A percentile compares a stretch with the other conserved stretches of the same genome.
phyloP scores from a whole-genome alignment of 2,888 invertebrate genomes.

The Tetragonisca angustula region DNA sequence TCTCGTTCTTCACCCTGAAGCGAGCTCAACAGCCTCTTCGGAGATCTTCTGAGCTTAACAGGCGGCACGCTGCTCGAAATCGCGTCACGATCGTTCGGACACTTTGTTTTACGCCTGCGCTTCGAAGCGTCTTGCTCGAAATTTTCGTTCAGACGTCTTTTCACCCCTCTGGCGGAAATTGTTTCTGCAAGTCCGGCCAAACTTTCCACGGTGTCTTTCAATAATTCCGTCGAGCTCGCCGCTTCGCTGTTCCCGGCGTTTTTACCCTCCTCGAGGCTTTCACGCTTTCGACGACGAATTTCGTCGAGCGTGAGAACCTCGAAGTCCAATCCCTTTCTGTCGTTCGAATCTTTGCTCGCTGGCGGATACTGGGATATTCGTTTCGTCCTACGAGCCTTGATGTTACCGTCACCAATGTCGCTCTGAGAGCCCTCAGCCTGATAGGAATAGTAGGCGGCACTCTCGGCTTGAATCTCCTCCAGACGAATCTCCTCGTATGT shows the following conservation, averaged over 20 bases:
- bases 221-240: conserved; percentile 29
- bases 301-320: conserved; percentile 86
- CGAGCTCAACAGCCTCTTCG: conserved; percentile 28
- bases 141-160: conserved; percentile 49
- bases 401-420: conserved; percentile 76
- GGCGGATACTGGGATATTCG: conserved; percentile 60
- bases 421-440: conserved; percentile 81
- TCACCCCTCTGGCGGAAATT: conserved; percentile 19
- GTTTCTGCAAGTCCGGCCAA: conserved; percentile 82
- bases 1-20: not conserved
- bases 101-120: conserved; percentile 19
- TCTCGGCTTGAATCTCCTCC: conserved; percentile 89
- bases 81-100: not conserved
- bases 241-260: not conserved
- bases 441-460: conserved; percentile 90
- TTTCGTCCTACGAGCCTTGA: conserved; percentile 67
- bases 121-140: conserved; percentile 13
- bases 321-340: conserved; percentile 81
- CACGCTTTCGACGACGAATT: conserved; percentile 78
- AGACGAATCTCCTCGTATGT: conserved; percentile 89
- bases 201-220: conserved; percentile 80
- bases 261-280: conserved; percentile 12
- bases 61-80: conserved; percentile 65
- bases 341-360: conserved; percentile 30
- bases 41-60: conserved; percentile 69